phyloP scores from a whole-genome alignment of 2,113 vertebrate genomes.

The Hiodon tergisus region DNA sequence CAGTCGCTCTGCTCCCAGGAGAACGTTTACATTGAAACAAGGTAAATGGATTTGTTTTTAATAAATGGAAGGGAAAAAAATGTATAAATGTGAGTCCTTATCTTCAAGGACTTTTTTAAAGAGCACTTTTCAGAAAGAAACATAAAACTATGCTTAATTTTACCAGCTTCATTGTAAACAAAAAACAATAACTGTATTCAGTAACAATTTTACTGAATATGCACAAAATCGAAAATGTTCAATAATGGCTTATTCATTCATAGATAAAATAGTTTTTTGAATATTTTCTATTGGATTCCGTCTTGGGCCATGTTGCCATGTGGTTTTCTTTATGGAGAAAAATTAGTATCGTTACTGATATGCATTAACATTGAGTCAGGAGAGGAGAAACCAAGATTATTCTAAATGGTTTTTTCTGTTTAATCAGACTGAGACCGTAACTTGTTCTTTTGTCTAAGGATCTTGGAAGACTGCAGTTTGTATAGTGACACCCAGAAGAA shows the following conservation, averaged over 20 bases:
- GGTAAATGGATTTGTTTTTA: constrained; percentile 53
- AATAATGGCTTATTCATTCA: neutral
- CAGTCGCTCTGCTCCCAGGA: constrained; percentile 78
- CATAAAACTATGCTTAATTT: neutral
- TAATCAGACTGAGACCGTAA: neutral
- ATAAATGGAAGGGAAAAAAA: neutral
- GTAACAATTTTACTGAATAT: neutral
- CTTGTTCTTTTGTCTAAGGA: constrained; percentile 59
- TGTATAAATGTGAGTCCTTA: neutral
- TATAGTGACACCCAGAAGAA: constrained; percentile 84
- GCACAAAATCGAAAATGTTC: neutral
- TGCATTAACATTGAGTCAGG: neutral
- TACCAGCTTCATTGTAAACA: neutral
- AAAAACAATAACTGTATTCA: neutral
- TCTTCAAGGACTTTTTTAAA: neutral
- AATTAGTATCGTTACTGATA: neutral
- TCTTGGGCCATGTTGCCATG: neutral
- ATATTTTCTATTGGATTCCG: neutral
- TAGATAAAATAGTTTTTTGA: neutral
- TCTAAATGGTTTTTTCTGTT: constrained; percentile 15
- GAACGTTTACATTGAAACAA: constrained; percentile 80
- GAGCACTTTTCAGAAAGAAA: neutral
- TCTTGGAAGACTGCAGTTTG: constrained; percentile 78
- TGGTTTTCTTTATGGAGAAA: neutral
- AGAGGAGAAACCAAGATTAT: constrained; percentile 2